Base-by-base conservation (phyloP, 2,797 vertebrate genomes). In the Arctocebus calabarensis region DNA sequence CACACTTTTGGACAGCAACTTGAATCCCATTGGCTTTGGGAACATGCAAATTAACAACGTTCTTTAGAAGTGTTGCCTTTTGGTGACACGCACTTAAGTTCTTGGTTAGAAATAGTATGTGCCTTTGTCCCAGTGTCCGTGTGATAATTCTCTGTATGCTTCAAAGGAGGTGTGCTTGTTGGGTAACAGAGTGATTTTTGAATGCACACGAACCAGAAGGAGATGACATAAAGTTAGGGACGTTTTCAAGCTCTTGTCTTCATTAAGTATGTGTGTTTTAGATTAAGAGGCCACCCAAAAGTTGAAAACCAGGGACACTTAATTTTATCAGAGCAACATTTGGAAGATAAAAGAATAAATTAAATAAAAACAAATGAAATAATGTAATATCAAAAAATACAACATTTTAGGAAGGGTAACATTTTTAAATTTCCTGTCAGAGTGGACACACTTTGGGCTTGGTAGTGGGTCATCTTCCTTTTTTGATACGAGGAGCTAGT, bases 361-460 rank as follows among this genome's bases (percentile, higher is more conserved):
- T 93, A 85, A 94, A 90, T 73, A 81, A 88, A 94, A 94, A 32
- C 85, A 96, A 95, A 84, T 92, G 61, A 55, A 12, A 57, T 40
- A 71, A 45, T 45, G 77, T 52, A 79, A 74, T 17, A 74, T 32
- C 32, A 68, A 40, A 85, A 95, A 77, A 48, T 13, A 48, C 4
- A 2, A 75, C 16, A 52, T n/a, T 86, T 83, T 29, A 57, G 70
- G 37, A 74, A 34, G 55, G 29, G 20, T 37, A 81, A 55, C 77
- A 66, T 7, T 59, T 12, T 62, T 64, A 84, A 71, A 73, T 87
- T 79, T 6, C 25, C 55, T 34, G 40, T 95, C 62, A 79, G 32
- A 68, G 17, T 70, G 34, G 77, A 22, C 32, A 40, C 84, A 11
- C 52, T 32, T 64, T 78, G 66, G 70, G 40, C 37, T 73, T 71